Evolutionary conservation across 2,888 invertebrate genomes (phyloP).

Genomic region (Gymnoscelis rufifasciata): DNA sequence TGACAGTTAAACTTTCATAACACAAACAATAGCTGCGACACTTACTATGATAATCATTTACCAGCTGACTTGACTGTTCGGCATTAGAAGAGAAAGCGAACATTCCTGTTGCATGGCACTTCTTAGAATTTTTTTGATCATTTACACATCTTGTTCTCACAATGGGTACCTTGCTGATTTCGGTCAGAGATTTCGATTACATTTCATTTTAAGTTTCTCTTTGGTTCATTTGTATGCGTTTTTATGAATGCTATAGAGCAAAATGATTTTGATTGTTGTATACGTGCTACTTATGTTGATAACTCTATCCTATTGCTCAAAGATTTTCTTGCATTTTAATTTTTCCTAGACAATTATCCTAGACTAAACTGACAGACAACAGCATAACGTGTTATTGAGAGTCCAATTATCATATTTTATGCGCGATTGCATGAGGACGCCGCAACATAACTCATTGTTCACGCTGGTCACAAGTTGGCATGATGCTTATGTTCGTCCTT

Average conservation of each 20-base stretch:
- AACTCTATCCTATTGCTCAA: neutral
- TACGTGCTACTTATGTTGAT: neutral
- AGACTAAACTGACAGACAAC: constrained; percentile 37
- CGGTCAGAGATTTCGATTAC: constrained; percentile 48
- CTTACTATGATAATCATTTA: constrained; percentile 72
- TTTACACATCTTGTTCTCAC: constrained; percentile 58
- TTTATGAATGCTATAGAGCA: neutral
- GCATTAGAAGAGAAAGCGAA: constrained; percentile 69
- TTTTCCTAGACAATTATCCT: constrained; percentile 21
- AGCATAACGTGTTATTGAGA: constrained; percentile 52
- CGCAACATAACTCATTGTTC: constrained; percentile 71
- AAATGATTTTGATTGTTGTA: neutral
- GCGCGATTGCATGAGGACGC: constrained; percentile 70
- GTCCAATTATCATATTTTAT: constrained; percentile 74
- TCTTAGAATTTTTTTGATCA: constrained; percentile 67
- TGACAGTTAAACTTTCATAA: constrained; percentile 50
- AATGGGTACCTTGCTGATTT: constrained; percentile 61
- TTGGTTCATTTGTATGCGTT: constrained; percentile 31
- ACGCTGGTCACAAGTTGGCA: constrained; percentile 70
- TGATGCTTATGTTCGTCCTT: constrained; percentile 72
- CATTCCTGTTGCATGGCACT: constrained; percentile 53
- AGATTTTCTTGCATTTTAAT: constrained; percentile 16
- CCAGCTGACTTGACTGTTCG: constrained; percentile 61
- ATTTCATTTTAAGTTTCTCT: constrained; percentile 54
- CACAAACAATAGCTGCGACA: constrained; percentile 61